These are phyloP conservation scores for Otocyon megalotis DNA, from an alignment of 2,113 vertebrate species.

Conservation along the genomic window DNA sequence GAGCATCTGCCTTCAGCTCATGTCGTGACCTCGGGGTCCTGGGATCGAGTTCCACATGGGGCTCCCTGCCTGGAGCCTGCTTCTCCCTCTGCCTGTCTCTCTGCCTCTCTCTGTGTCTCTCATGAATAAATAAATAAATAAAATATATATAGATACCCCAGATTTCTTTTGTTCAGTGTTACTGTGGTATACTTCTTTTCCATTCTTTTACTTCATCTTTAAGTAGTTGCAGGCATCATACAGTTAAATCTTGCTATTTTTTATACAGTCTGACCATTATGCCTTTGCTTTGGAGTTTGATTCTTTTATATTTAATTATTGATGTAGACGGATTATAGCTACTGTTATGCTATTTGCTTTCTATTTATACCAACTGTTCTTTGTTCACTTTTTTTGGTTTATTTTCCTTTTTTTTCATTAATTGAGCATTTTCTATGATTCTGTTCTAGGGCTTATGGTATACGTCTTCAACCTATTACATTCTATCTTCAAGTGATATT, in stretches of 20 bases:
- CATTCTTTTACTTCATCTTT: not conserved
- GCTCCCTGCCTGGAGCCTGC: too few species aligned
- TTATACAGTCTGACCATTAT: not conserved
- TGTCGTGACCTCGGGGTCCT: too few species aligned
- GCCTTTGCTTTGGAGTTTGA: not conserved
- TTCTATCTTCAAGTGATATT: not conserved
- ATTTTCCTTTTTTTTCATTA: not conserved
- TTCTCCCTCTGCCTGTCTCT: too few species aligned
- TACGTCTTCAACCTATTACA: not conserved
- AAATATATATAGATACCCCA: not conserved
- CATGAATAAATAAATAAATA: too few species aligned
- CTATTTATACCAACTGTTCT: not conserved
- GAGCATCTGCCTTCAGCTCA: too few species aligned
- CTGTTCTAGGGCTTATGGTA: not conserved
- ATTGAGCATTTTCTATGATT: not conserved
- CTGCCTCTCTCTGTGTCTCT: too few species aligned
- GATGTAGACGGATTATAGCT: not conserved
- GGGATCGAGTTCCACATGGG: too few species aligned
- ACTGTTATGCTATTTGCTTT: not conserved
- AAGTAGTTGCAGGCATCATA: not conserved
- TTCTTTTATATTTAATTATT: constrained; percentile 27
- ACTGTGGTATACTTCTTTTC: not conserved
- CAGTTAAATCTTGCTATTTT: not conserved
- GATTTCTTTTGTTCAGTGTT: not conserved
- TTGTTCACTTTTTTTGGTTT: not conserved